Conservation (phyloP, 2,888 invertebrate genomes). For the Hyposoter didymator region DNA sequence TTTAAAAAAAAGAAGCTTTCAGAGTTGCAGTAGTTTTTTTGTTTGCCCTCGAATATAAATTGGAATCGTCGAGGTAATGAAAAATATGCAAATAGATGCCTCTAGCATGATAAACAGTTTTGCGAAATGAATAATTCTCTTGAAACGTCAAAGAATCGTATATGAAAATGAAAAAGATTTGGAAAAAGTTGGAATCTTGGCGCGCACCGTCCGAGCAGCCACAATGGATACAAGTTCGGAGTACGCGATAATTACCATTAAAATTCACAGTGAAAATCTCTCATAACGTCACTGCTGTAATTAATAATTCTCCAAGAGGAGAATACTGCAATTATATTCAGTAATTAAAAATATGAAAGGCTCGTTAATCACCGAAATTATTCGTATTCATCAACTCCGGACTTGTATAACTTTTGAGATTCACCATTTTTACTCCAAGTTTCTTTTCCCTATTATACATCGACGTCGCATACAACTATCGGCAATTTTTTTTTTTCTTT, state of each 20-base stretch:
- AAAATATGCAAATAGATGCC: conserved; percentile 49
- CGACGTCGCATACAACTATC: not conserved
- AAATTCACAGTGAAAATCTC: conserved; percentile 13
- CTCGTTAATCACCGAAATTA: conserved; percentile 13
- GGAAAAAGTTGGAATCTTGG: not conserved
- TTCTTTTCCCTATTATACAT: not conserved
- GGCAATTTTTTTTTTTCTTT: not conserved
- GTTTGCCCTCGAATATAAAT: conserved; percentile 35
- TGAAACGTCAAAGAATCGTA: conserved; percentile 9
- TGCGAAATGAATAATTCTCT: not conserved
- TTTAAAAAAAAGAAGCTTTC: not conserved
- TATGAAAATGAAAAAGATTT: conserved; percentile 1
- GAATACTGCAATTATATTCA: conserved; percentile 14
- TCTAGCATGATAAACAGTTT: conserved; percentile 18
- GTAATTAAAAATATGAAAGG: conserved; percentile 15
- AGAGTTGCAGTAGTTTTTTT: conserved; percentile 32
- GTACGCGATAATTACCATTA: conserved; percentile 13
- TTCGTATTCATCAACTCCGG: conserved; percentile 1
- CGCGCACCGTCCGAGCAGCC: not conserved
- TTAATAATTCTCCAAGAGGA: not conserved
- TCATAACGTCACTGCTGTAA: not conserved
- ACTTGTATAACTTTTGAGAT: not conserved
- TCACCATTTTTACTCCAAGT: not conserved
- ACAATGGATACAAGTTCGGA: not conserved
- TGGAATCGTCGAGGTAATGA: conserved; percentile 46